Conservation (phyloP, 2,113 vertebrate genomes). For the Smithornis capensis region DNA sequence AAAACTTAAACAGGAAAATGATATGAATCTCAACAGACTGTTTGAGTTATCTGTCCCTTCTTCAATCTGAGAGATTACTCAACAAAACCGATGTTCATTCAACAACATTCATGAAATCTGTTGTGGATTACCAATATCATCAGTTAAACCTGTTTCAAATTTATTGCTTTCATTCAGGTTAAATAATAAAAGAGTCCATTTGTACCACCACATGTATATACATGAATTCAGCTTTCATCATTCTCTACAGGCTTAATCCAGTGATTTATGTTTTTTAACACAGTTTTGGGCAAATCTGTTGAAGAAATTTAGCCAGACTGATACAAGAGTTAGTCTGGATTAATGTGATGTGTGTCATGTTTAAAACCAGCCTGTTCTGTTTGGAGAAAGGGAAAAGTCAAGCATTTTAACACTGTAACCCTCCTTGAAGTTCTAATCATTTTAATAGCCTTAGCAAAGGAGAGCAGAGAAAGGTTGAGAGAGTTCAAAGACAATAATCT, state of each 20-base stretch:
- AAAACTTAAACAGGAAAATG: constrained; percentile 56
- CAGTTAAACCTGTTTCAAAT: constrained; percentile 83
- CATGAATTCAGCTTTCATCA: constrained; percentile 81
- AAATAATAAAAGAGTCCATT: constrained; percentile 82
- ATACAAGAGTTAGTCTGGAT: constrained; percentile 70
- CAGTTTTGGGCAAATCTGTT: constrained; percentile 74
- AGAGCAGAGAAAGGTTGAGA: constrained; percentile 50
- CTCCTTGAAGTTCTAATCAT: constrained; percentile 66
- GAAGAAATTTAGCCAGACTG: constrained; percentile 71
- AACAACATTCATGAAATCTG: constrained; percentile 80
- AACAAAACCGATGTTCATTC: constrained; percentile 80
- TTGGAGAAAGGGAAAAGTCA: constrained; percentile 52
- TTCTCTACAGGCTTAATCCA: constrained; percentile 78
- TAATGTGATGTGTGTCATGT: constrained; percentile 58
- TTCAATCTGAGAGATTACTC: constrained; percentile 80
- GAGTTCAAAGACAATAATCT: constrained; percentile 67
- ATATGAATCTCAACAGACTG: constrained; percentile 70
- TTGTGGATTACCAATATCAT: constrained; percentile 82
- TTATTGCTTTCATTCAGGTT: constrained; percentile 83
- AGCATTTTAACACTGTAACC: constrained; percentile 46
- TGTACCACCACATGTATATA: constrained; percentile 82
- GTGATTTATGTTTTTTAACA: constrained; percentile 80
- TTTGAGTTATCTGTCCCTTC: constrained; percentile 71
- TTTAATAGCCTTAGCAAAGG: constrained; percentile 71
- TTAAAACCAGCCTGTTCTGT: constrained; percentile 59